Evolutionary conservation across 92 coral and sea anemone species (phyloP), one percentile per base, ranked within the genome.

Genomic region (Blastomussa wellsi): DNA sequence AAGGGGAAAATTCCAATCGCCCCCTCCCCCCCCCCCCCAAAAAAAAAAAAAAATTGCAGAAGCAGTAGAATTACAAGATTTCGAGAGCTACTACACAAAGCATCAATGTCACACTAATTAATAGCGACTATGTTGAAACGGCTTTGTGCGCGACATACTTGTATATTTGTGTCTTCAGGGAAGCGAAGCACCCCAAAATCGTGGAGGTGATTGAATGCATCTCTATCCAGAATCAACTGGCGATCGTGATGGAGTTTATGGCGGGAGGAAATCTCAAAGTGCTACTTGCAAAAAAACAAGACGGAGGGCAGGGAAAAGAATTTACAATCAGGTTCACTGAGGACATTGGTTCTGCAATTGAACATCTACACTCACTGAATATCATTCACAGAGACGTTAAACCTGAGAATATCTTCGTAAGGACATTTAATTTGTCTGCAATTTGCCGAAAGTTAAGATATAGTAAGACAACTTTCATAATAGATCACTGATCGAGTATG

Each of bases 231-330:
- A 90, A 90, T 80, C 84, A 87, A 29, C 82, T 90, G 53, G 91
- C 93, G 32, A 82, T 90, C 20, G 93, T 90, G 42, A 90, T 87
- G 91, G 93, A 90, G 82, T 87, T 90, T n/a, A 87, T 90, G 91
- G 84, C 75, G 52, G 93, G 91, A 35, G 93, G 82, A 42, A 86
- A 90, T 82, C 88, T 90, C 0, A 82, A 87, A 77, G 80, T 32
- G 28, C 49, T 76, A 19, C 72, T 90, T n/a, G 69, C 66, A 17
- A 87, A 82, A 38, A 47, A 76, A 16, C 76, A 78, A 0, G 83
- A 49, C 2, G 60, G 72, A 48, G 88, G 88, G 20, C 88, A 86
- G 42, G 85, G 57, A 16, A 86, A 78, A 49, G 73, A 72, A 28
- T 90, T 90, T 29, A 82, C 93, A 0, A 65, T 86, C 32, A 82